Evolutionary conservation across 2,113 vertebrate species (phyloP), one percentile per base, ranked within the genome.

Genomic region (Microcebus lehilahytsara): DNA sequence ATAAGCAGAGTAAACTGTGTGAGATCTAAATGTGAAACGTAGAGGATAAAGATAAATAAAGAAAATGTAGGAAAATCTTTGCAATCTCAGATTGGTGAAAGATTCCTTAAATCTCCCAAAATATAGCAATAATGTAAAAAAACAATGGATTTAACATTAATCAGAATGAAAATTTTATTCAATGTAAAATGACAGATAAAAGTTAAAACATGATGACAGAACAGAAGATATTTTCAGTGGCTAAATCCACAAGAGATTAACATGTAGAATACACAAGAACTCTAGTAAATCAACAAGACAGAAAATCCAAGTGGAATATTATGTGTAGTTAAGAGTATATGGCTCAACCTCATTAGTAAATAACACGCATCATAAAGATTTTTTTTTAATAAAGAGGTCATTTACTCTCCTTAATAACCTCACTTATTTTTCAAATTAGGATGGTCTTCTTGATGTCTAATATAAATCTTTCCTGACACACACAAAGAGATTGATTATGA

Each of bases 351-450:
- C 49, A 22, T 19, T 37, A 64, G 72, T 20, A 27, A 77, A 25
- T 49, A 42, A 58, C 0, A 34, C 2, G 14, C 30, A 6, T 12
- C 0, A 25, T 9, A 27, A 25, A 56, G 2, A 16, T 46, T 46
- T 22, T 23, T 6, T 9, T 30, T 20, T 23, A 17, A 46, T 17
- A 8, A 74, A 75, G 42, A 42, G 10, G 42, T 66, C 40, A 27
- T 51, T 46, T 16, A 14, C 16, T 66, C 22, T 66, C 30, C 20
- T 66, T 62, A 25, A 49, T 17, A 49, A 80, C 20, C 23, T 71
- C 27, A 60, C n/a, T 78, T 53, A 11, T 71, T 72, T 88, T 88
- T 60, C 58, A 49, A 27, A 49, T 6, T 58, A 37, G 66, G 64
- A 66, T 3, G 14, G 32, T 40, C 5, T 30, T 67, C 46, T 75